A percentile compares a stretch with the other conserved stretches of the same genome.
phyloP scores from a whole-genome alignment of 35 echinoderm and acorn worm genomes.

The Heliocidaris erythrogramma region DNA sequence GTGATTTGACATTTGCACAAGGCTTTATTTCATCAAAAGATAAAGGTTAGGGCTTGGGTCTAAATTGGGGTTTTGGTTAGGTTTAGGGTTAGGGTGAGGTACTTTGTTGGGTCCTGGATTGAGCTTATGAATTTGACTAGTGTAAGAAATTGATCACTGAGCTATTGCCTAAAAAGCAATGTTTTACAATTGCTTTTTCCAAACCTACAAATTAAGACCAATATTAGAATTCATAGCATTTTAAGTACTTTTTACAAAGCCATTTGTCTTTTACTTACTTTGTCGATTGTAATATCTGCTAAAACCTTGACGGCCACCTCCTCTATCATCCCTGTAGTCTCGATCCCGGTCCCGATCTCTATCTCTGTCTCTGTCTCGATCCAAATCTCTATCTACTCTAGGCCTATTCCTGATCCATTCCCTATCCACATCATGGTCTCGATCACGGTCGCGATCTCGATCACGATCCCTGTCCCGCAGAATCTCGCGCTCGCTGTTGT shows the following conservation, averaged over 20 bases:
- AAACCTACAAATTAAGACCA: too few species aligned
- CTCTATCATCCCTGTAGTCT: conserved; percentile 19
- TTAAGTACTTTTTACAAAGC: neutral
- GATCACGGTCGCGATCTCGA: conserved; percentile 42
- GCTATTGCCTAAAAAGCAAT: too few species aligned
- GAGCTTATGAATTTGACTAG: too few species aligned
- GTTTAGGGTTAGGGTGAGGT: too few species aligned
- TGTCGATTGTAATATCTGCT: neutral
- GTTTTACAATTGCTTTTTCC: too few species aligned
- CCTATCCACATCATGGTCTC: conserved; percentile 55
- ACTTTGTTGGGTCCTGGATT: too few species aligned
- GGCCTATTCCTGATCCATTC: conserved; percentile 35
- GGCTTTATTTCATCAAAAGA: too few species aligned
- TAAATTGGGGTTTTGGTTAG: too few species aligned
- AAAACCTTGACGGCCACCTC: neutral
- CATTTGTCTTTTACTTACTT: neutral
- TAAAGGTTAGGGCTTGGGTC: too few species aligned
- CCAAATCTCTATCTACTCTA: conserved; percentile 43
- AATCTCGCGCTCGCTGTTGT: conserved; percentile 55
- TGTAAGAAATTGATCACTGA: too few species aligned
- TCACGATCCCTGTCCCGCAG: conserved; percentile 52
- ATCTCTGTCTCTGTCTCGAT: conserved; percentile 48
- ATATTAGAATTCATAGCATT: too few species aligned
- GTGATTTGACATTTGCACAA: too few species aligned
- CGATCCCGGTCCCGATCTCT: conserved; percentile 45